These are phyloP conservation scores for Pachyramphus minor DNA, from an alignment of 2,113 vertebrate genomes.

Conservation along the genomic window DNA sequence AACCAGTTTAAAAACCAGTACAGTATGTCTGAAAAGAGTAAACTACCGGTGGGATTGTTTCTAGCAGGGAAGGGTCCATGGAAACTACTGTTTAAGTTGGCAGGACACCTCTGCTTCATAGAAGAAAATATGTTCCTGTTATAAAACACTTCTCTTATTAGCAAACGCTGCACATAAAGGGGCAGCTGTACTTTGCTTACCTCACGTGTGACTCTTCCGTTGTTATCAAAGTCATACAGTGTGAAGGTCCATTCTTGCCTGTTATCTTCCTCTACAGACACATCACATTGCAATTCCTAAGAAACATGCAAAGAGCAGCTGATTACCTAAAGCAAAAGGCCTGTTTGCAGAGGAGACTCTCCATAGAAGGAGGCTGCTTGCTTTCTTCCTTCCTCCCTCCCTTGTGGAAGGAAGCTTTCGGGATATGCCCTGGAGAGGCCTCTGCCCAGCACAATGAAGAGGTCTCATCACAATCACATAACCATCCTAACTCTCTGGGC, in stretches of 20 bases:
- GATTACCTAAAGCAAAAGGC: conserved; percentile 57
- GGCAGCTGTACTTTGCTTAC: conserved; percentile 71
- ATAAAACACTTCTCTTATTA: conserved; percentile 18
- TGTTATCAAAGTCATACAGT: conserved; percentile 98
- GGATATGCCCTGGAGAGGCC: neutral
- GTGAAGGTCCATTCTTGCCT: conserved; percentile 99
- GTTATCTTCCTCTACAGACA: conserved; percentile 96
- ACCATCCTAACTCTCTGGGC: neutral
- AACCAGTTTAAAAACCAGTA: neutral
- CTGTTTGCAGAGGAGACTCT: conserved; percentile 1
- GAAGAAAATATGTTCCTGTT: conserved; percentile 27
- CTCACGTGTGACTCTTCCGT: conserved; percentile 97
- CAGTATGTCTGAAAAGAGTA: conserved; percentile 12
- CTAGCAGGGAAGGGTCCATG: conserved; percentile 9
- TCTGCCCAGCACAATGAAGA: neutral
- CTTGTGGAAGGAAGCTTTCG: neutral
- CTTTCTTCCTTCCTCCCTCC: neutral
- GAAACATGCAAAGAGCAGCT: conserved; percentile 60
- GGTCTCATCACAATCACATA: neutral
- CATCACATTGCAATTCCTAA: conserved; percentile 96
- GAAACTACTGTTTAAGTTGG: conserved; percentile 45
- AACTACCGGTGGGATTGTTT: neutral
- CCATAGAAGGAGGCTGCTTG: neutral
- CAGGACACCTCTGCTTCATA: conserved; percentile 15
- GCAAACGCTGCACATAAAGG: neutral